Percentiles rank a stretch among this genome's conserved stretches.
Evolutionary conservation across 2,113 vertebrate genomes (phyloP).

Genomic region (Pterophyllum scalare): DNA sequence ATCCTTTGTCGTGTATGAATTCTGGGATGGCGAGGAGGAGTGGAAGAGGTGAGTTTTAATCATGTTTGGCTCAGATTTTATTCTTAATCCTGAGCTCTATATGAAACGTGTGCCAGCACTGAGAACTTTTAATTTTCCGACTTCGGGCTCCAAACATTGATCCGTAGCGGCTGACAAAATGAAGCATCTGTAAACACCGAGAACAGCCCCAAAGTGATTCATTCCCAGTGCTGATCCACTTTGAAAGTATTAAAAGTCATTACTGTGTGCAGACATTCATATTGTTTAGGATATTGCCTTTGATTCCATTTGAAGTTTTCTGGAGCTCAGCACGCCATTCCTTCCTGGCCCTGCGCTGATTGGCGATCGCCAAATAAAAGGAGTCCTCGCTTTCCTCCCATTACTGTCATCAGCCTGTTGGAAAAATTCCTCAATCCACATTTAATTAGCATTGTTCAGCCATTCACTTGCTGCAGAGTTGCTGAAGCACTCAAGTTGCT

Average conservation of each 20-base stretch:
- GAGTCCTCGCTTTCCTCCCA: conserved; percentile 33
- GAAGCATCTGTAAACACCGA: conserved; percentile 1
- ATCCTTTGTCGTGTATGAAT: conserved; percentile 93
- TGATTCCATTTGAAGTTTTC: conserved; percentile 35
- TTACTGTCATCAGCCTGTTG: conserved; percentile 41
- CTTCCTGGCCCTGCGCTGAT: conserved; percentile 44
- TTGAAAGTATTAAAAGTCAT: conserved; percentile 38
- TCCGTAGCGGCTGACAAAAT: not conserved
- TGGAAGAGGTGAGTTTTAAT: conserved; percentile 87
- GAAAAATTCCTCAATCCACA: conserved; percentile 30
- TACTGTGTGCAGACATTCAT: conserved; percentile 16
- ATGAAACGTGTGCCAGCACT: accelerated
- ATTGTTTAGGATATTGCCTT: conserved; percentile 19
- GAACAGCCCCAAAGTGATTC: not conserved
- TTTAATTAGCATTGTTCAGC: conserved; percentile 58
- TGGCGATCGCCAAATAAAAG: conserved; percentile 49
- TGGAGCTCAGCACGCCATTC: conserved; percentile 16
- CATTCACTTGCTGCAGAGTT: not conserved
- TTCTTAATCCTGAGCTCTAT: not conserved
- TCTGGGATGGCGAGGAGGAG: conserved; percentile 94
- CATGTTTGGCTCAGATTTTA: not conserved
- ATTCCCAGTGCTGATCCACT: not conserved
- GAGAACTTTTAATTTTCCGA: not conserved
- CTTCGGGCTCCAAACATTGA: not conserved
- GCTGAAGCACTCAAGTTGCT: conserved; percentile 37